Evolutionary conservation across 1,140 invertebrate genomes (phyloP).

Genomic region (Euura saliciscinereae): DNA sequence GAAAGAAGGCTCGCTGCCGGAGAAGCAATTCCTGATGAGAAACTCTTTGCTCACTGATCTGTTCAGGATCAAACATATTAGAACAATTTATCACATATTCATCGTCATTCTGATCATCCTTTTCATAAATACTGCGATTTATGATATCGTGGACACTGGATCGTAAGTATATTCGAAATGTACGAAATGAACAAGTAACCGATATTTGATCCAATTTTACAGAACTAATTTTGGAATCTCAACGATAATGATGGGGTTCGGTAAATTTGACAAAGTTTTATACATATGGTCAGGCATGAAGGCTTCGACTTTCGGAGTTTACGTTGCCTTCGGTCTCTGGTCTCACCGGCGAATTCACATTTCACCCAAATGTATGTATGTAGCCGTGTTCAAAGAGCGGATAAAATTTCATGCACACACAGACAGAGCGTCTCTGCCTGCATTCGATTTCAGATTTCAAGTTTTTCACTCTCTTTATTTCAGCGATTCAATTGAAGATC

Average conservation of each 20-base stretch:
- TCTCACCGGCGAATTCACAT: constrained; percentile 42
- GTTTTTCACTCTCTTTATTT: background rate
- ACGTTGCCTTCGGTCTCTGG: constrained; percentile 64
- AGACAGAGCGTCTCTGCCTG: too few species aligned
- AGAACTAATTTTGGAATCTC: constrained; percentile 63
- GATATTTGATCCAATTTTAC: constrained; percentile 32
- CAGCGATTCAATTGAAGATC: constrained; percentile 32
- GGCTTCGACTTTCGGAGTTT: constrained; percentile 58
- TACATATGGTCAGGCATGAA: constrained; percentile 65
- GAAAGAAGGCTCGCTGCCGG: constrained; percentile 45
- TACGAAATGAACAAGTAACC: constrained; percentile 16
- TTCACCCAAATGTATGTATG: constrained; percentile 46
- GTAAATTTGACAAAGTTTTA: constrained; percentile 62
- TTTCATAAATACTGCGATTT: constrained; percentile 72
- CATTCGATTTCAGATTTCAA: background rate
- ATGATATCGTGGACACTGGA: constrained; percentile 76
- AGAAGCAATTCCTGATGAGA: constrained; percentile 72
- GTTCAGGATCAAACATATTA: constrained; percentile 79
- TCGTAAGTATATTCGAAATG: constrained; percentile 65
- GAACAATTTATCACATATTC: constrained; percentile 85
- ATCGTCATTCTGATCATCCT: constrained; percentile 79
- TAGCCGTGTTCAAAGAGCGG: background rate
- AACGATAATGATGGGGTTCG: constrained; percentile 63
- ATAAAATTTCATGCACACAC: background rate
- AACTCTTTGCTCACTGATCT: constrained; percentile 81